Evolutionary conservation across 2,113 vertebrate species (phyloP).

Genomic region (Scytalopus superciliaris): DNA sequence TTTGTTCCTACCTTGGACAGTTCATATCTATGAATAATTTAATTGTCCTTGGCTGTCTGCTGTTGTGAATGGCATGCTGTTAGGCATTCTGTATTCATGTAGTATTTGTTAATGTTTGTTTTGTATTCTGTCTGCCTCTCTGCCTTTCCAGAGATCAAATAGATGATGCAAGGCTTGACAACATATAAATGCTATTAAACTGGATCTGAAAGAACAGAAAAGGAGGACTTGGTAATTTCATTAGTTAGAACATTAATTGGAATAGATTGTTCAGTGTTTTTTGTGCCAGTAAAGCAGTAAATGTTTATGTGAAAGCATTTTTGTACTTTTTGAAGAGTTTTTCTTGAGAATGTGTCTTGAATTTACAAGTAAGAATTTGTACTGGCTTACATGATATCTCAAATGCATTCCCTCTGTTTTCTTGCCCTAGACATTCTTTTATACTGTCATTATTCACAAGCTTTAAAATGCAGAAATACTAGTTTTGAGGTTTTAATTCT

Average conservation of each 20-base stretch:
- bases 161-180: slow-evolving; percentile 11
- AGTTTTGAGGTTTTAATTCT: background rate
- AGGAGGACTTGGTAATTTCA: background rate
- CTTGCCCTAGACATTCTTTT: background rate
- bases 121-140: slow-evolving; percentile 24
- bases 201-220: slow-evolving; percentile 13
- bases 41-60: slow-evolving; percentile 38
- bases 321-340: background rate
- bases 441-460: background rate
- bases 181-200: slow-evolving; percentile 35
- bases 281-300: background rate
- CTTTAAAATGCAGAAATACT: background rate
- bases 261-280: slow-evolving; percentile 3
- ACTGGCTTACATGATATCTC: background rate
- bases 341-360: background rate
- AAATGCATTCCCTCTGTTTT: background rate
- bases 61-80: background rate
- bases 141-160: slow-evolving; percentile 39
- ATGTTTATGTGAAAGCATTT: background rate
- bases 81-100: slow-evolving; percentile 10
- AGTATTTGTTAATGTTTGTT: slow-evolving; percentile 34
- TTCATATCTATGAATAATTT: slow-evolving; percentile 56
- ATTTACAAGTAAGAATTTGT: background rate
- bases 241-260: slow-evolving; percentile 42
- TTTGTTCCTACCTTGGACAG: slow-evolving; percentile 42